Evolutionary conservation across 2,113 vertebrate species (phyloP).

Genomic region (Centrocercus urophasianus): DNA sequence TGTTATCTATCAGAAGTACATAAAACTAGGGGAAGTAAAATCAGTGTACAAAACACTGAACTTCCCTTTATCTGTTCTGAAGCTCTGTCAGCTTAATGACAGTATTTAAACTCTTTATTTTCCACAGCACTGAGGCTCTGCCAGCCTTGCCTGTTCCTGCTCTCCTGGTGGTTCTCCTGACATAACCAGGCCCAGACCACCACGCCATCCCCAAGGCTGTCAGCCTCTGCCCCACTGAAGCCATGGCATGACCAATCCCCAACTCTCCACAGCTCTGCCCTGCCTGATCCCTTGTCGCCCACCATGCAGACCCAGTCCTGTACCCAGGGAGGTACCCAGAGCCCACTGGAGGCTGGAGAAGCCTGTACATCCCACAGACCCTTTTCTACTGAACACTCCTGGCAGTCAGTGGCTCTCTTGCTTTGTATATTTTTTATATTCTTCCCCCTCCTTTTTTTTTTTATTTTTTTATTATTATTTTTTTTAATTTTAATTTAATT

Average conservation of each 20-base stretch:
- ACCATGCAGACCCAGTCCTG: rapidly evolving
- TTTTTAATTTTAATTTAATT: no score
- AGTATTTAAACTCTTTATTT: background rate
- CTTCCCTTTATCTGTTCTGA: background rate
- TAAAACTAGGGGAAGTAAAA: background rate
- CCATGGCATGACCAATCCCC: rapidly evolving
- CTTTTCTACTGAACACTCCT: background rate
- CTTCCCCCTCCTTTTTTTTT: background rate
- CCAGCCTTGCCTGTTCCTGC: background rate
- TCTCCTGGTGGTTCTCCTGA: rapidly evolving
- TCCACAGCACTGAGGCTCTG: background rate
- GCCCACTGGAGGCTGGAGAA: rapidly evolving
- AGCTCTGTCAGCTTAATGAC: background rate
- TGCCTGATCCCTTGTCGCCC: rapidly evolving
- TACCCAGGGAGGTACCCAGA: no score
- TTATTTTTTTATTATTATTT: background rate
- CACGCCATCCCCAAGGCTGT: rapidly evolving
- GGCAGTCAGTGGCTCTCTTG: background rate
- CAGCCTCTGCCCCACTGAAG: background rate
- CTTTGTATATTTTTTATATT: background rate
- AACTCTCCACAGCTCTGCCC: background rate
- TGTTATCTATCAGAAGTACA: background rate
- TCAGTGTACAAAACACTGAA: background rate
- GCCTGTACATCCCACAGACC: background rate
- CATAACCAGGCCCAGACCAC: background rate